A percentile compares a stretch with the other conserved stretches of the same genome.
phyloP scores from a whole-genome alignment of 2,113 vertebrate genomes.

The Entomyzon cyanotis region DNA sequence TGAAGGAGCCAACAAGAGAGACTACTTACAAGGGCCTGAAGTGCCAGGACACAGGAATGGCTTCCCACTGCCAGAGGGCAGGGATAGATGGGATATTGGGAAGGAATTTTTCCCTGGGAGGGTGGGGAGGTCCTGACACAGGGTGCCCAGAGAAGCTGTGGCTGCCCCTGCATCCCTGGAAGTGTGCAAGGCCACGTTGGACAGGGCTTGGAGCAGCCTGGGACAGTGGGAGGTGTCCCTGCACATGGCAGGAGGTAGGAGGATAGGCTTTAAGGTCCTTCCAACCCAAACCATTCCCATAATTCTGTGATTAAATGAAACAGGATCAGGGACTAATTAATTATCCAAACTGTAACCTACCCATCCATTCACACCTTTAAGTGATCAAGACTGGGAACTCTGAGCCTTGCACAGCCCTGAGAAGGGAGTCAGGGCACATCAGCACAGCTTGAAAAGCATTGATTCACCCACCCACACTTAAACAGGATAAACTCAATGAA shows the following conservation, averaged over 20 bases:
- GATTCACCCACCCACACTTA: fast-evolving
- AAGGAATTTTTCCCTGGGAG: background rate
- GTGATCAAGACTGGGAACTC: background rate
- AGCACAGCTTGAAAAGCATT: too few species aligned
- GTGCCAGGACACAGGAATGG: background rate
- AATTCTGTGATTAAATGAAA: background rate
- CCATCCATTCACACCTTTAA: background rate
- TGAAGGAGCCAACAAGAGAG: background rate
- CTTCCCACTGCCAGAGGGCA: background rate
- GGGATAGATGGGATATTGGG: background rate
- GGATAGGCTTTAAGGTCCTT: background rate
- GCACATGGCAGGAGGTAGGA: background rate
- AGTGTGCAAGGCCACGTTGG: background rate
- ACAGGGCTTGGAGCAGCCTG: background rate
- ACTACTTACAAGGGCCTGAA: background rate
- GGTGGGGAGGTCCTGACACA: background rate
- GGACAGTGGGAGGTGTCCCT: background rate
- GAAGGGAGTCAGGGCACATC: fast-evolving
- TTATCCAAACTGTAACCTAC: background rate
- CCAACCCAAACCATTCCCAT: background rate
- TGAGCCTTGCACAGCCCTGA: background rate
- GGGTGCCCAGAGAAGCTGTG: background rate
- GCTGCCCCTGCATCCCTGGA: background rate
- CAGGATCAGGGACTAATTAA: fast-evolving
- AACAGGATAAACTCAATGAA: background rate